Evolutionary conservation across 1,140 invertebrate genomes (phyloP).

Genomic region (Papilio glaucus): DNA sequence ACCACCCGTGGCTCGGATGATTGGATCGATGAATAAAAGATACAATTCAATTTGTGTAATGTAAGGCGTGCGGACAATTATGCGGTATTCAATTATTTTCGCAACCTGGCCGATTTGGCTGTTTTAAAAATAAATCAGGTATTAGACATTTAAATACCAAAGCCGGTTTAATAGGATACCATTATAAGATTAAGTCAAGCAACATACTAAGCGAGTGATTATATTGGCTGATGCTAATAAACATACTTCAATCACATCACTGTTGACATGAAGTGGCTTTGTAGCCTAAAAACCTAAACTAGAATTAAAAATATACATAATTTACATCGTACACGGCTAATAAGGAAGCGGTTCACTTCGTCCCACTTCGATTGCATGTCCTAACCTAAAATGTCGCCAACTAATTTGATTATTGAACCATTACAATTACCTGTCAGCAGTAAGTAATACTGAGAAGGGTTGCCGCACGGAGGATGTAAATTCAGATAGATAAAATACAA

Average conservation of each 20-base stretch:
- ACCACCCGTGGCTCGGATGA: slow-evolving; percentile 68
- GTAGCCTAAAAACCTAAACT: too few relatives aligned
- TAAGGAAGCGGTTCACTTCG: too few relatives aligned
- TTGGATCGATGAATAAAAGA: slow-evolving; percentile 80
- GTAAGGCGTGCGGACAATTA: slow-evolving; percentile 68
- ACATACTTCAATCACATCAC: too few relatives aligned
- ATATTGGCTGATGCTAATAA: too few relatives aligned
- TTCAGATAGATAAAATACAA: not conserved
- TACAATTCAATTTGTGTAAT: slow-evolving; percentile 74
- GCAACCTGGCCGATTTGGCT: slow-evolving; percentile 37
- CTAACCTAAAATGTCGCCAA: not conserved
- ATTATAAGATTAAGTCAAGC: not conserved
- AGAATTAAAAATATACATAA: too few relatives aligned
- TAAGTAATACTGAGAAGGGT: not conserved
- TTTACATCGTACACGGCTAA: too few relatives aligned
- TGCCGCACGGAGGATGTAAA: not conserved
- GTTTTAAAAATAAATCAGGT: slow-evolving; percentile 30
- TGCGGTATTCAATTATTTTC: slow-evolving; percentile 71
- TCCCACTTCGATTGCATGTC: too few relatives aligned
- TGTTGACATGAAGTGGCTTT: too few relatives aligned
- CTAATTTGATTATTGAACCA: not conserved
- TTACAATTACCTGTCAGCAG: not conserved
- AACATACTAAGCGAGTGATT: not conserved
- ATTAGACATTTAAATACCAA: slow-evolving; percentile 35
- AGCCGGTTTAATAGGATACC: not conserved